Evolutionary conservation across 2,888 invertebrate genomes (phyloP).

Genomic region (Tetranychus piercei): DNA sequence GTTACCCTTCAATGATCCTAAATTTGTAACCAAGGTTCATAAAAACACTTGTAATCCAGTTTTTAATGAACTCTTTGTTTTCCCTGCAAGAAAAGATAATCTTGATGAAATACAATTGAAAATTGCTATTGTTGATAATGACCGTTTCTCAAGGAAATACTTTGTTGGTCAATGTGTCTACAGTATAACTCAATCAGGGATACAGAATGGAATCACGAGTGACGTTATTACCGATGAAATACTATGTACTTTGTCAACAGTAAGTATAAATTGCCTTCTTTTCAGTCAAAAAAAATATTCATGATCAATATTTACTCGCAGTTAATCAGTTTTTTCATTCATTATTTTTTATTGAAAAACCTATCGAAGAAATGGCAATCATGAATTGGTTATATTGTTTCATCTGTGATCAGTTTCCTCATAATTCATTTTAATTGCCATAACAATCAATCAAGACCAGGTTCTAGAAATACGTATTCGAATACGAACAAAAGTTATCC

Average conservation of each 20-base stretch:
- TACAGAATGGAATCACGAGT: conserved; percentile 17
- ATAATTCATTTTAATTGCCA: too few relatives aligned
- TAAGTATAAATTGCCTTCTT: neutral
- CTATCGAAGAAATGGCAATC: too few relatives aligned
- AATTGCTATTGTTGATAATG: conserved; percentile 34
- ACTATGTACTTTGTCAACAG: conserved; percentile 28
- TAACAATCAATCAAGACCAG: too few relatives aligned
- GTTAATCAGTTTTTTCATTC: too few relatives aligned
- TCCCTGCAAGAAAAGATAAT: conserved; percentile 24
- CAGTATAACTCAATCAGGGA: conserved; percentile 29
- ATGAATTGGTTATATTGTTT: too few relatives aligned
- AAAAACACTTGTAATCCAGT: conserved; percentile 31
- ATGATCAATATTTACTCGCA: too few relatives aligned
- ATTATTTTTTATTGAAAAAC: too few relatives aligned
- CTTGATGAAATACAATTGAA: conserved; percentile 25
- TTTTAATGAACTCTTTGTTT: conserved; percentile 32
- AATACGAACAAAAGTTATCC: too few relatives aligned
- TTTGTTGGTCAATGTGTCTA: conserved; percentile 33
- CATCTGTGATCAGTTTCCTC: too few relatives aligned
- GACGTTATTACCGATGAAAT: conserved; percentile 30
- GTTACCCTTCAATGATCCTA: conserved; percentile 31
- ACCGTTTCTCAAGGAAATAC: conserved; percentile 32
- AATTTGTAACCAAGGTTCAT: conserved; percentile 30
- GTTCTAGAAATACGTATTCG: too few relatives aligned
- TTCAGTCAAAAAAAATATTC: too few relatives aligned